Percentiles rank a stretch among this genome's conserved stretches.
Conservation (phyloP, 2,888 invertebrate genomes). For the Conops quadrifasciatus region DNA sequence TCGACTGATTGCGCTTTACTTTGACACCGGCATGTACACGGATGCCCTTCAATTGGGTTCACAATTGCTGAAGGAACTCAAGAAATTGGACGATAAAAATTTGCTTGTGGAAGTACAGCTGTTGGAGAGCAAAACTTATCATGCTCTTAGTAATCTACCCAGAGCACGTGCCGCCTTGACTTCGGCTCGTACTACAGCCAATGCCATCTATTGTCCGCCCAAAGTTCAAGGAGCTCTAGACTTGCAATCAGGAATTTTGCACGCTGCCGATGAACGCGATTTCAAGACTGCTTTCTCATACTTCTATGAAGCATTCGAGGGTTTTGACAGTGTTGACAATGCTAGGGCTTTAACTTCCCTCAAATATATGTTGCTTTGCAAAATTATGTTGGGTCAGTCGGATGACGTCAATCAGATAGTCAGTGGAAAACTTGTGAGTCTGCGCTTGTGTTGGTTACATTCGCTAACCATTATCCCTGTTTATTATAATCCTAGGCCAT, state of each 20-base stretch:
- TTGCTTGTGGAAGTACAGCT: conserved; percentile 97
- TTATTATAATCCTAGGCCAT: conserved; percentile 71
- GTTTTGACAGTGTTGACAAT: conserved; percentile 94
- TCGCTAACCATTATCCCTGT: neutral
- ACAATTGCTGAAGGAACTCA: conserved; percentile 90
- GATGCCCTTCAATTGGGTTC: conserved; percentile 87
- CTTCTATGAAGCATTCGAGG: conserved; percentile 99
- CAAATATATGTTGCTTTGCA: conserved; percentile 98
- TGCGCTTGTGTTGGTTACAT: neutral
- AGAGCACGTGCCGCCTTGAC: conserved; percentile 96
- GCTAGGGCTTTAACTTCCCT: conserved; percentile 92
- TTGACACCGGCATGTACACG: conserved; percentile 88
- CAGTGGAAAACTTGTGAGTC: conserved; percentile 83
- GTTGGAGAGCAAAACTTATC: conserved; percentile 98
- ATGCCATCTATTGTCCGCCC: conserved; percentile 99
- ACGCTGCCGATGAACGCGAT: conserved; percentile 99
- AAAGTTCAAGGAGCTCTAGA: conserved; percentile 98
- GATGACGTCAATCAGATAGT: conserved; percentile 96
- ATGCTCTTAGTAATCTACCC: conserved; percentile 95
- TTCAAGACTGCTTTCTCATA: conserved; percentile 99
- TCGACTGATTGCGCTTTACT: conserved; percentile 92
- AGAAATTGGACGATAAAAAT: conserved; percentile 99
- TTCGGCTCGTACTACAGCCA: conserved; percentile 98
- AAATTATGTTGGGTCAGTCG: conserved; percentile 97
- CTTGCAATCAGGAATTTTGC: conserved; percentile 96